phyloP scores from a whole-genome alignment of 1,140 invertebrate genomes.

The Phymorhynchus buccinoides region DNA sequence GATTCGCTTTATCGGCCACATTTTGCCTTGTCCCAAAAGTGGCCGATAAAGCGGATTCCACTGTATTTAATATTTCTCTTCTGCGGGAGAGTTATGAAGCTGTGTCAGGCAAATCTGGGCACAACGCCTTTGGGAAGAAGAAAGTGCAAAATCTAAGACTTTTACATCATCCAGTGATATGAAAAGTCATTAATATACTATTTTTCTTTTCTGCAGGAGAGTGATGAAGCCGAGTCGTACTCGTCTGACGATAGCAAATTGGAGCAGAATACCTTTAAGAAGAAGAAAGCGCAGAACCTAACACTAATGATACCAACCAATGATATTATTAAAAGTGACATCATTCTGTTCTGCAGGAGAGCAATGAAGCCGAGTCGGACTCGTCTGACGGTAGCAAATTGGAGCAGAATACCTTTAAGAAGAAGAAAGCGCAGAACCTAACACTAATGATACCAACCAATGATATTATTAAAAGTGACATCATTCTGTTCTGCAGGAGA shows the following conservation, averaged over 20 bases:
- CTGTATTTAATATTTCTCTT: too few relatives aligned
- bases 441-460: background rate
- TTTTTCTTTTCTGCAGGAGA: slow-evolving; percentile 37
- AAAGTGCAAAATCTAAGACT: background rate
- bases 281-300: background rate
- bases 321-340: background rate
- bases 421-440: background rate
- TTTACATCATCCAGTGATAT: background rate
- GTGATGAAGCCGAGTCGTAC: too few relatives aligned
- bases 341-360: slow-evolving; percentile 42
- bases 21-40: too few relatives aligned
- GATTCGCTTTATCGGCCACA: too few relatives aligned
- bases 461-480: background rate
- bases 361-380: slow-evolving; percentile 49
- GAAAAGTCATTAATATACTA: too few relatives aligned
- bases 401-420: slow-evolving; percentile 49
- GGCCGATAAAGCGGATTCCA: too few relatives aligned
- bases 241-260: slow-evolving; percentile 54
- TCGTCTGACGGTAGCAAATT: slow-evolving; percentile 48
- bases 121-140: background rate
- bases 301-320: background rate
- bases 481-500: slow-evolving; percentile 44
- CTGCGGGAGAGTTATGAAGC: too few relatives aligned
- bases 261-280: background rate
- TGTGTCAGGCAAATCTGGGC: too few relatives aligned